phyloP scores from a whole-genome alignment of 2,113 vertebrate genomes.

The Asarcornis scutulata region DNA sequence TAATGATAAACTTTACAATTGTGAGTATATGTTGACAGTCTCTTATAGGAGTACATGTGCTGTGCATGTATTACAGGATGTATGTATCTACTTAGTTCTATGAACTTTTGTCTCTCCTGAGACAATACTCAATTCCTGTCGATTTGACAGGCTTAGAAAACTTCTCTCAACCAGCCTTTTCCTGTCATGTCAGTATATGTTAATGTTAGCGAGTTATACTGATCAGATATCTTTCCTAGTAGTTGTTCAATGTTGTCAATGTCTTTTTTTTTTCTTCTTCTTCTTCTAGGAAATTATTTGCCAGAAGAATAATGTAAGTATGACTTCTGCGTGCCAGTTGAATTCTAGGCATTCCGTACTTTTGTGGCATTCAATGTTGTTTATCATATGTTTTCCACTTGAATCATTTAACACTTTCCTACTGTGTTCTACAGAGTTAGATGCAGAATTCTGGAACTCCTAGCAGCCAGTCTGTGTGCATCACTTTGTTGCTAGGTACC shows the following conservation, averaged over 20 bases:
- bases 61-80: background rate
- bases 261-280: background rate
- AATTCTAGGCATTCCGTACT: background rate
- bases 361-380: background rate
- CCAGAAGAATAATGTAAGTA: constrained; percentile 99
- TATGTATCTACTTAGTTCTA: background rate
- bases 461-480: constrained; percentile 1
- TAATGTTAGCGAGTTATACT: background rate
- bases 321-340: background rate
- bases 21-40: background rate
- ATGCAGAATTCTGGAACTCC: constrained; percentile 14
- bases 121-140: background rate
- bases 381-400: background rate
- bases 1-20: too few relatives aligned
- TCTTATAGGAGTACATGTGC: background rate
- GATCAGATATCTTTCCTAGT: background rate
- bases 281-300: constrained; percentile 92
- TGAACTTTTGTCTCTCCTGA: background rate
- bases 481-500: constrained; percentile 53
- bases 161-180: background rate
- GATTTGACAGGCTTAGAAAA: background rate
- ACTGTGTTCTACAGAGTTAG: background rate
- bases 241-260: background rate
- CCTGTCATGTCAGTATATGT: background rate
- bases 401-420: background rate